These are phyloP conservation scores for Cherax destructor DNA, from an alignment of 1,140 invertebrate genomes.

Conservation along the genomic window DNA sequence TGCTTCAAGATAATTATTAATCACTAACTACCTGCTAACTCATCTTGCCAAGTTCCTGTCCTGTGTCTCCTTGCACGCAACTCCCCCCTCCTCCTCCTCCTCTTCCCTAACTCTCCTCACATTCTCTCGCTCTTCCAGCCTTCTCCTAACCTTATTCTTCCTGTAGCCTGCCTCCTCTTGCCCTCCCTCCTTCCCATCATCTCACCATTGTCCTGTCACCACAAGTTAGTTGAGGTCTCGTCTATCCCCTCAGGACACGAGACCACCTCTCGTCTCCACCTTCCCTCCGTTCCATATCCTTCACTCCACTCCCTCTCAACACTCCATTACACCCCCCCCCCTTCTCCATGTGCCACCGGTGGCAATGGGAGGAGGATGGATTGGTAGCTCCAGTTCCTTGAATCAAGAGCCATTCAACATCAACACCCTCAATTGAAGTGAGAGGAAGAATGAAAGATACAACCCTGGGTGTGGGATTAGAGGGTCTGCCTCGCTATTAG, in stretches of 20 bases:
- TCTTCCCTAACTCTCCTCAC: slow-evolving; percentile 12
- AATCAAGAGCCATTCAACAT: too few species aligned
- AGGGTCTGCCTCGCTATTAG: too few species aligned
- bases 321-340: neutral
- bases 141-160: slow-evolving; percentile 6
- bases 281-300: neutral
- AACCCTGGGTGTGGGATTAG: too few species aligned
- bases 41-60: too few species aligned
- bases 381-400: too few species aligned
- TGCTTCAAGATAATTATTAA: too few species aligned
- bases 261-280: neutral
- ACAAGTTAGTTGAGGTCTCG: too few species aligned
- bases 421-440: too few species aligned
- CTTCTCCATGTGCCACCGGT: neutral
- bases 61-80: neutral
- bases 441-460: too few species aligned
- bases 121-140: neutral
- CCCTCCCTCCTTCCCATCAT: neutral
- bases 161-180: neutral
- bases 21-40: too few species aligned
- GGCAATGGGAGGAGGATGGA: too few species aligned
- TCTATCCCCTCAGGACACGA: too few species aligned
- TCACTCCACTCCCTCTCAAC: neutral
- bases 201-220: neutral
- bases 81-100: slow-evolving; percentile 19